These are phyloP conservation scores for Lasioglossum morio DNA, from an alignment of 2,888 invertebrate genomes.

Conservation along the genomic window DNA sequence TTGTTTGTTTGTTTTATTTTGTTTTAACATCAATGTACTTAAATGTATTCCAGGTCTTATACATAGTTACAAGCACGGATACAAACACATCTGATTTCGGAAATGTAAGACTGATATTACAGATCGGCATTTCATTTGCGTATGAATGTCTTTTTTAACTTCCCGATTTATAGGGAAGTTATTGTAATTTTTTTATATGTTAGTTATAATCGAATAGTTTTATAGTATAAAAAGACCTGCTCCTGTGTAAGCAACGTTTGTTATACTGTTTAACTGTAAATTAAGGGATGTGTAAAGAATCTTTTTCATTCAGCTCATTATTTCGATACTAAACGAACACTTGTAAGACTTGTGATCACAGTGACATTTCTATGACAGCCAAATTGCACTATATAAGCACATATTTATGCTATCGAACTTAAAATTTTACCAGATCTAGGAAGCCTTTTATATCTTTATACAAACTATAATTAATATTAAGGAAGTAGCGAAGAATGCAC, in stretches of 20 bases:
- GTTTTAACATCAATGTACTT: slow-evolving; percentile 41
- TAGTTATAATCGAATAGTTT: slow-evolving; percentile 46
- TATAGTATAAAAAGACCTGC: slow-evolving; percentile 26
- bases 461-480: not conserved
- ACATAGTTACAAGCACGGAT: slow-evolving; percentile 19
- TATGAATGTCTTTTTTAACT: slow-evolving; percentile 58
- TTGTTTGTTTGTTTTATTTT: slow-evolving; percentile 4
- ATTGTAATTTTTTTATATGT: slow-evolving; percentile 30
- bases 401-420: slow-evolving; percentile 14
- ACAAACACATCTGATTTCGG: slow-evolving; percentile 33
- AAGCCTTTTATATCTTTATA: slow-evolving; percentile 15
- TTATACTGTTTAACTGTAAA: slow-evolving; percentile 27
- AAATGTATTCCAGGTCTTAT: slow-evolving; percentile 26
- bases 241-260: slow-evolving; percentile 7
- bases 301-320: slow-evolving; percentile 19
- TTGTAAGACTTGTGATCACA: slow-evolving; percentile 33
- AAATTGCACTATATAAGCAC: slow-evolving; percentile 39
- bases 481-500: not conserved
- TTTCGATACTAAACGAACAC: slow-evolving; percentile 18
- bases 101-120: slow-evolving; percentile 57
- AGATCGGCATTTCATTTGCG: slow-evolving; percentile 49
- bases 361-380: slow-evolving; percentile 30
- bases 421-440: slow-evolving; percentile 32
- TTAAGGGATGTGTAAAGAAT: not conserved
- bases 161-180: no score